Conservation (phyloP, 2,113 vertebrate species). For the Limanda limanda region DNA sequence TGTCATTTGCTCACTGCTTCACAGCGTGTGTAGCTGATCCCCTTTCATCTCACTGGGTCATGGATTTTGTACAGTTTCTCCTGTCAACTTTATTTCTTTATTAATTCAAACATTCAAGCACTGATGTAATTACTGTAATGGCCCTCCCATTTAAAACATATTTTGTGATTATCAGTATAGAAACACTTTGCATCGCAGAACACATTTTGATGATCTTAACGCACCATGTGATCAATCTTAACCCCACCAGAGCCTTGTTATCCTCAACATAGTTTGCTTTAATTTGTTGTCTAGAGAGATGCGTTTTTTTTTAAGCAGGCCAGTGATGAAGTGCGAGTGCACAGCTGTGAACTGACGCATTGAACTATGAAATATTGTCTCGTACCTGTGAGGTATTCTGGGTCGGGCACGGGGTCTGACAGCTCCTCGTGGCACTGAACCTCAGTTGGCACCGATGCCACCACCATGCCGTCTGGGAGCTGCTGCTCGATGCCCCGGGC, state of each 20-base stretch:
- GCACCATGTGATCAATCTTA: no score
- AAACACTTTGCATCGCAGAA: neutral
- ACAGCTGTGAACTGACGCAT: slow-evolving; percentile 19
- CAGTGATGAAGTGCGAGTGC: slow-evolving; percentile 26
- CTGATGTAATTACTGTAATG: no score
- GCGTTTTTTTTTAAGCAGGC: neutral
- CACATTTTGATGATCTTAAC: no score
- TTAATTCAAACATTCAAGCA: no score
- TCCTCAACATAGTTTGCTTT: neutral
- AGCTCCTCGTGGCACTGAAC: slow-evolving; percentile 96
- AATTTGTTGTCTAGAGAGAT: neutral
- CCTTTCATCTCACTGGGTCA: no score
- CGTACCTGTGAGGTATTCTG: slow-evolving; percentile 95
- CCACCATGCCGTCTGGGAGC: slow-evolving; percentile 94
- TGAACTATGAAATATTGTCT: slow-evolving; percentile 54
- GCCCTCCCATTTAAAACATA: no score
- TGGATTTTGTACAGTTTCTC: no score
- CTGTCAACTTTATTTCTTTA: no score
- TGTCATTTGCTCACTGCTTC: no score
- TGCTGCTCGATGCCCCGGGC: slow-evolving; percentile 96
- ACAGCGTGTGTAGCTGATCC: no score
- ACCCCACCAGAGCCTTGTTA: no score
- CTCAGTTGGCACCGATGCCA: slow-evolving; percentile 93
- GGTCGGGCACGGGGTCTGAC: slow-evolving; percentile 92
- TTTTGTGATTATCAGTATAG: neutral